Evolutionary conservation across 2,888 invertebrate species (phyloP).

Genomic region (Paralinhomoeus sp.): DNA sequence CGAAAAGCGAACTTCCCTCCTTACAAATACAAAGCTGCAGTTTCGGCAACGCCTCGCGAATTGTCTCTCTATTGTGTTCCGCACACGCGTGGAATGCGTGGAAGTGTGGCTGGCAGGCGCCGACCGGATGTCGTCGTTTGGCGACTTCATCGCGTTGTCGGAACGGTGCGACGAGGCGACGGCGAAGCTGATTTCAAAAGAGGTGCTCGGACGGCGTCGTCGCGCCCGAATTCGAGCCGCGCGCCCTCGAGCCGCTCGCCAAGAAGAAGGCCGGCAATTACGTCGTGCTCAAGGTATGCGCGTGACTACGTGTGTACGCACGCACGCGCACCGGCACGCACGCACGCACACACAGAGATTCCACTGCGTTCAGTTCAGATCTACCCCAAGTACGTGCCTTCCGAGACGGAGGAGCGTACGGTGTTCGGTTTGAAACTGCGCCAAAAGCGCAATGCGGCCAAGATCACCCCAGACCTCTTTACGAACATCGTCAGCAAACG

Average conservation of each 20-base stretch:
- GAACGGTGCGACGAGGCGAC: slow-evolving; percentile 69
- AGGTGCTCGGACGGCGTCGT: slow-evolving; percentile 88
- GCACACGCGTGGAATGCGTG: too few relatives aligned
- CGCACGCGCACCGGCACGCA: too few relatives aligned
- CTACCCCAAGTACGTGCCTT: slow-evolving; percentile 60
- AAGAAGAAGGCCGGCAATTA: slow-evolving; percentile 86
- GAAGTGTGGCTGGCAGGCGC: too few relatives aligned
- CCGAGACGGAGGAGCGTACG: slow-evolving; percentile 52
- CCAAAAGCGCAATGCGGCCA: slow-evolving; percentile 66
- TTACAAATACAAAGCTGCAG: too few relatives aligned
- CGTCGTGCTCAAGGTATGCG: slow-evolving; percentile 49
- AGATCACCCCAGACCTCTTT: slow-evolving; percentile 53
- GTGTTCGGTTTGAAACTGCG: slow-evolving; percentile 61
- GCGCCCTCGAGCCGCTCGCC: slow-evolving; percentile 58
- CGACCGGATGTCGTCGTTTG: slow-evolving; percentile 95
- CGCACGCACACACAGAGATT: too few relatives aligned
- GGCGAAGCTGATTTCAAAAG: slow-evolving; percentile 49
- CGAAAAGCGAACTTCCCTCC: too few relatives aligned
- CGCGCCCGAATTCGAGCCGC: slow-evolving; percentile 64
- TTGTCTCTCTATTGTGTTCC: too few relatives aligned
- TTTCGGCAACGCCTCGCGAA: too few relatives aligned
- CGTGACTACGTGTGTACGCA: neutral
- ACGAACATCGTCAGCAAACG: slow-evolving; percentile 50
- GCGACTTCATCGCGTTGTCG: slow-evolving; percentile 83
- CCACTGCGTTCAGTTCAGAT: too few relatives aligned